phyloP scores from a whole-genome alignment of 2,888 invertebrate species.

The Dioctria linearis region DNA sequence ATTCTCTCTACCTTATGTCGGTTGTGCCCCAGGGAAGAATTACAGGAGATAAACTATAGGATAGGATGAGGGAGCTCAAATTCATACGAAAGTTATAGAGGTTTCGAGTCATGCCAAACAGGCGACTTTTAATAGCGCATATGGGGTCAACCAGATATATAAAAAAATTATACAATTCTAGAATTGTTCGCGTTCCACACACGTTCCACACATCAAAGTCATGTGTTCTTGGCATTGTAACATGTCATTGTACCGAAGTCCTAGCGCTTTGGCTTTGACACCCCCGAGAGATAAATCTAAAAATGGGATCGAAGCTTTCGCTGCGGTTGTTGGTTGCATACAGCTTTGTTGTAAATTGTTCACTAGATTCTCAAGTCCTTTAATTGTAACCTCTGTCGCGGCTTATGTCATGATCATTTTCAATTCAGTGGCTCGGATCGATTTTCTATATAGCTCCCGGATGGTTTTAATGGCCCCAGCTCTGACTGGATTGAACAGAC shows the following conservation, averaged over 20 bases:
- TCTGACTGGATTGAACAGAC: background rate
- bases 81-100: conserved; percentile 38
- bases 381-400: conserved; percentile 32
- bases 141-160: conserved; percentile 41
- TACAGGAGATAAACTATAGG: conserved; percentile 36
- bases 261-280: conserved; percentile 7
- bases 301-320: conserved; percentile 14
- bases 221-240: conserved; percentile 22
- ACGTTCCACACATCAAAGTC: conserved; percentile 40
- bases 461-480: conserved; percentile 6
- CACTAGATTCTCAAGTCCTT: conserved; percentile 35
- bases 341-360: conserved; percentile 22
- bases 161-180: conserved; percentile 33
- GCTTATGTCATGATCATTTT: conserved; percentile 40
- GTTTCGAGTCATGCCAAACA: conserved; percentile 41
- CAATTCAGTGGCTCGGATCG: conserved; percentile 6
- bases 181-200: conserved; percentile 7
- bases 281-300: conserved; percentile 15
- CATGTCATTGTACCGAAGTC: conserved; percentile 32
- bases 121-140: conserved; percentile 21
- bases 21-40: conserved; percentile 38
- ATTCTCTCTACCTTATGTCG: background rate
- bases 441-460: conserved; percentile 15
- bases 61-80: conserved; percentile 21
- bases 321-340: conserved; percentile 20